phyloP scores from a whole-genome alignment of 2,888 invertebrate species.

The Timema podura region DNA sequence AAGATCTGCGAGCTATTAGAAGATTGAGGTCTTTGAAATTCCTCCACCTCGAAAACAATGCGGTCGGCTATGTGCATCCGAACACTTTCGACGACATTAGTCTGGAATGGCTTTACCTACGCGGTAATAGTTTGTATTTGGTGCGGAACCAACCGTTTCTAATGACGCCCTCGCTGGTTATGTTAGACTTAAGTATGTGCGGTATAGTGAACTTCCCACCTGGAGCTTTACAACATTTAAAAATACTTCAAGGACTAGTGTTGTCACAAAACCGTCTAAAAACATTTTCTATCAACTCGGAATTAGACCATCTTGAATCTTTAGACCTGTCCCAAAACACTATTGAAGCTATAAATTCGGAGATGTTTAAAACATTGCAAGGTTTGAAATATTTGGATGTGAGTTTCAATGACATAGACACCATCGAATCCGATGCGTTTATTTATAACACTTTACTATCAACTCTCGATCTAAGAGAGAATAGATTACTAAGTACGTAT shows the following conservation, averaged over 20 bases:
- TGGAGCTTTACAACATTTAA: conserved; percentile 1
- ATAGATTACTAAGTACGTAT: not conserved
- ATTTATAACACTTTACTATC: not conserved
- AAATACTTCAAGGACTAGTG: not conserved
- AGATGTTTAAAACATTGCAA: not conserved
- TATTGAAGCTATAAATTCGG: not conserved
- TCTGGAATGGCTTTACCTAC: conserved; percentile 6
- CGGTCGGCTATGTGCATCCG: conserved; percentile 1
- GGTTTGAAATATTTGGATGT: not conserved
- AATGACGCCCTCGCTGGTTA: not conserved
- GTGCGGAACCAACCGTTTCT: not conserved
- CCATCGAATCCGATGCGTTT: not conserved
- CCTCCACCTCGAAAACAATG: conserved; percentile 1
- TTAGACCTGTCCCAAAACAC: conserved; percentile 6
- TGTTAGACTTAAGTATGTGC: not conserved
- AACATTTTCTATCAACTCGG: conserved; percentile 2
- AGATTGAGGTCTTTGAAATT: conserved; percentile 8
- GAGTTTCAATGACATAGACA: conserved; percentile 1
- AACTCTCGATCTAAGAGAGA: not conserved
- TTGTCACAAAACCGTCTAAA: not conserved
- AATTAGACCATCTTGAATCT: not conserved
- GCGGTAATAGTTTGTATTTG: not conserved
- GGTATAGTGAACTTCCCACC: conserved; percentile 1
- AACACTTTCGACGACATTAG: conserved; percentile 10
- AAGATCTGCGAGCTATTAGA: not conserved